phyloP scores from a whole-genome alignment of 2,113 vertebrate genomes.

The Neodontobutis hainanensis region DNA sequence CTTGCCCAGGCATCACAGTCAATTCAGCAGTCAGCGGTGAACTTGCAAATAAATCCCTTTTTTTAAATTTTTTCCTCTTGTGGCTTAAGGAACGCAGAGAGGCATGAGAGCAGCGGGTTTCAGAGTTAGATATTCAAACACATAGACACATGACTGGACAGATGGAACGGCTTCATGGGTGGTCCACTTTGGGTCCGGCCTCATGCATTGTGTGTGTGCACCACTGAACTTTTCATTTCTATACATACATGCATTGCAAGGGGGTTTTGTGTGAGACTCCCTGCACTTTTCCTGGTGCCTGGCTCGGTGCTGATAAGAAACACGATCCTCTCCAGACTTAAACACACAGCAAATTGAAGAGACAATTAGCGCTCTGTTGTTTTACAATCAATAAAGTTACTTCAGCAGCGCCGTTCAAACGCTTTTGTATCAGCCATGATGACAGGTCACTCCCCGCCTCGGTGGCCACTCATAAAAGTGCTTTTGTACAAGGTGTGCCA shows the following conservation, averaged over 20 bases:
- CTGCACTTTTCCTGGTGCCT: conserved; percentile 50
- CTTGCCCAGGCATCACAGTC: conserved; percentile 57
- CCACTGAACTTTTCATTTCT: not conserved
- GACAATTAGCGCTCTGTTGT: conserved; percentile 71
- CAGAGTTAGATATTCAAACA: conserved; percentile 33
- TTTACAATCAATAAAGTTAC: conserved; percentile 71
- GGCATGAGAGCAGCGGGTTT: conserved; percentile 35
- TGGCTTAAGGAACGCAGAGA: conserved; percentile 56
- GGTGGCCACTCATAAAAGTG: conserved; percentile 19
- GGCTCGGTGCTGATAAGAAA: conserved; percentile 65
- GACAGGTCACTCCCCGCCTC: conserved; percentile 42
- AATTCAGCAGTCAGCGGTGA: conserved; percentile 56
- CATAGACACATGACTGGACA: conserved; percentile 29
- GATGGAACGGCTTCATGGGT: conserved; percentile 16
- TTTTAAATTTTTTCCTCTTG: conserved; percentile 44
- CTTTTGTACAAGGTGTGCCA: conserved; percentile 39
- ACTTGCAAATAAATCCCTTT: conserved; percentile 72
- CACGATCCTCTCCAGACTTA: conserved; percentile 56
- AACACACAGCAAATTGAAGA: conserved; percentile 61
- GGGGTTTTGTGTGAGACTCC: conserved; percentile 31
- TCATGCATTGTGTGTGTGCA: not conserved
- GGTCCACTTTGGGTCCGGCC: conserved; percentile 14
- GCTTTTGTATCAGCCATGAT: conserved; percentile 47
- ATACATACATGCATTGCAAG: not conserved
- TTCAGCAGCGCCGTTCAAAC: conserved; percentile 25